Percentiles rank a stretch among this genome's conserved stretches.
These are phyloP conservation scores for Pseudachorutes palmiensis DNA, from an alignment of 1,140 invertebrate species.

Conservation along the genomic window DNA sequence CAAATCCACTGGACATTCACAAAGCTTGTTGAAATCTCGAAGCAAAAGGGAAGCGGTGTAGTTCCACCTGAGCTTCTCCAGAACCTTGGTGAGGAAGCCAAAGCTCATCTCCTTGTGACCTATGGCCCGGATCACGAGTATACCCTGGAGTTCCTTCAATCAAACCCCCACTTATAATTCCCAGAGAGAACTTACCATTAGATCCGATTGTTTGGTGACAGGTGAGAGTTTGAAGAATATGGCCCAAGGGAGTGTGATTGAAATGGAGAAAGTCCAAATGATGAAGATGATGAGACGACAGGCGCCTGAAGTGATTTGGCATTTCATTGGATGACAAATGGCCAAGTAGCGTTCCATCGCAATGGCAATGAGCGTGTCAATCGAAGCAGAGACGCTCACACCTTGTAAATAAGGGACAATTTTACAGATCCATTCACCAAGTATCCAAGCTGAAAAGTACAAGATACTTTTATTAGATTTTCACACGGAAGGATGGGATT, in stretches of 20 bases:
- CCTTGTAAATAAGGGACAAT: constrained; percentile 51
- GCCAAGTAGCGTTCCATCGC: constrained; percentile 50
- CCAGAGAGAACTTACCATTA: constrained; percentile 27
- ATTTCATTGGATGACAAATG: constrained; percentile 48
- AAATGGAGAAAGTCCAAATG: constrained; percentile 46
- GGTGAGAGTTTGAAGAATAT: constrained; percentile 45
- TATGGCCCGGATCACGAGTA: constrained; percentile 2
- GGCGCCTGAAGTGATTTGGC: constrained; percentile 45
- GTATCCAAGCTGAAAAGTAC: constrained; percentile 46
- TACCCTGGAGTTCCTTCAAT: background rate
- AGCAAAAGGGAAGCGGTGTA: background rate
- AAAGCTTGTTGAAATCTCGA: background rate
- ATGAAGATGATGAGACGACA: constrained; percentile 44
- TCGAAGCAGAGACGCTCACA: constrained; percentile 50
- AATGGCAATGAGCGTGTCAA: constrained; percentile 51
- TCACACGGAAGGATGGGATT: too few relatives aligned
- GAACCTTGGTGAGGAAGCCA: background rate
- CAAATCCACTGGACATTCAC: background rate
- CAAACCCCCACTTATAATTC: background rate
- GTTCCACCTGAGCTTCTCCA: background rate
- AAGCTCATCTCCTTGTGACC: background rate
- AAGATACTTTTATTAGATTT: background rate
- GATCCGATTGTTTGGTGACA: constrained; percentile 24
- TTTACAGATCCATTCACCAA: constrained; percentile 50
- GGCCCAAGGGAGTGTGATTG: constrained; percentile 48